A percentile compares a stretch with the other conserved stretches of the same genome.
Conservation (phyloP, 2,888 invertebrate genomes). For the Pemphredon lugubris region DNA sequence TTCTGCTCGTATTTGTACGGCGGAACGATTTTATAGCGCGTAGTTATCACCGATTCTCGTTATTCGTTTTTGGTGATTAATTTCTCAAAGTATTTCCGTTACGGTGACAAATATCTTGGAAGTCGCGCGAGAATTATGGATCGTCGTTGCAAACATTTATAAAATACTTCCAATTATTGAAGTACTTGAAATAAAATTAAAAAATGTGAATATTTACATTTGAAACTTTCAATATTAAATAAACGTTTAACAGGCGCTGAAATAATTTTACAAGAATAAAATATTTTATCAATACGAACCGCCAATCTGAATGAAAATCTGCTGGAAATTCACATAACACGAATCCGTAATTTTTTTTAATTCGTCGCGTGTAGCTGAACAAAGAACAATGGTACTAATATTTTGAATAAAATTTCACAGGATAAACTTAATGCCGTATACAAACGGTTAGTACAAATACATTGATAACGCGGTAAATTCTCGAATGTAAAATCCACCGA, state of each 20-base stretch:
- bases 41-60: slow-evolving; percentile 33
- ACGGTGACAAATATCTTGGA: neutral
- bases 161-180: neutral
- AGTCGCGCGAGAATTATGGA: neutral
- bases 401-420: too few species aligned
- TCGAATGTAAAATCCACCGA: too few species aligned
- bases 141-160: too few species aligned
- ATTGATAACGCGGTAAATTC: too few species aligned
- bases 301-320: neutral
- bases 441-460: too few species aligned
- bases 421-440: too few species aligned
- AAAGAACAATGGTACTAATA: too few species aligned
- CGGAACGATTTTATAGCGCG: slow-evolving; percentile 25
- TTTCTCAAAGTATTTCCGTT: slow-evolving; percentile 4
- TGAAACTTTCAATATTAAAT: neutral
- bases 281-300: neutral
- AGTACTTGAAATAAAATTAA: too few species aligned
- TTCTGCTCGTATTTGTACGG: neutral
- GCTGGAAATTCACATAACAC: too few species aligned
- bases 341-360: too few species aligned
- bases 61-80: slow-evolving; percentile 13
- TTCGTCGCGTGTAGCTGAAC: too few species aligned
- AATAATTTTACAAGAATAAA: neutral
- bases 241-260: too few species aligned
- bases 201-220: neutral